These are phyloP conservation scores for Odocoileus hemionus DNA, from an alignment of 2,113 vertebrate genomes.

Conservation along the genomic window DNA sequence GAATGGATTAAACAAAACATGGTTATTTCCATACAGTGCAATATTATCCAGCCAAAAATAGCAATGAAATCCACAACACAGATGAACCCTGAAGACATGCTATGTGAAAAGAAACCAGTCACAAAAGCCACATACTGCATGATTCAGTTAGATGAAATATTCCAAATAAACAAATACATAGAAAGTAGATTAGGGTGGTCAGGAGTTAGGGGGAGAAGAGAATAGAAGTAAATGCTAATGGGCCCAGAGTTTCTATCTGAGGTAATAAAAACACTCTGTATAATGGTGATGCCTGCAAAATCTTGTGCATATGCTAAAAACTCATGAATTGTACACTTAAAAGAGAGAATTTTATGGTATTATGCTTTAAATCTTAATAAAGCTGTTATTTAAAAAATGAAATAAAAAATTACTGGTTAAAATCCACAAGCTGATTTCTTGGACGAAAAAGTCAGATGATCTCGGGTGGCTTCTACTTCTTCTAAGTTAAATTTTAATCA, in stretches of 20 bases:
- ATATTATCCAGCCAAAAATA: not conserved
- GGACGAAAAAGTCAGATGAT: not conserved
- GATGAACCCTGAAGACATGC: not conserved
- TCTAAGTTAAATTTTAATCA: not conserved
- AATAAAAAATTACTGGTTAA: not conserved
- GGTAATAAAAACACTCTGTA: not conserved
- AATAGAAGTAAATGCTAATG: not conserved
- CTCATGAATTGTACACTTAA: not conserved
- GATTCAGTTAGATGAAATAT: not conserved
- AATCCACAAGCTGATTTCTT: not conserved
- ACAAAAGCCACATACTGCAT: not conserved
- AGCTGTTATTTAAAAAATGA: not conserved
- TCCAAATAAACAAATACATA: not conserved
- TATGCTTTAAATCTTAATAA: not conserved
- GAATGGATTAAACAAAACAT: not conserved
- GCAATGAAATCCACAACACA: not conserved
- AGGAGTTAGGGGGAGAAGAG: not conserved
- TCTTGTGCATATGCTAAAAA: not conserved
- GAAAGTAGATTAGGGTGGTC: not conserved
- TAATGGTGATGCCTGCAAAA: not conserved
- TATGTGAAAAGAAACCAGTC: not conserved
- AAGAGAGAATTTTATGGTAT: not conserved
- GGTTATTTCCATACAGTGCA: not conserved
- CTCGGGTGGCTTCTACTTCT: not conserved
- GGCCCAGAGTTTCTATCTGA: not conserved